Evolutionary conservation across 2,797 vertebrate species (phyloP).

Genomic region (Neopelma chrysocephalum): DNA sequence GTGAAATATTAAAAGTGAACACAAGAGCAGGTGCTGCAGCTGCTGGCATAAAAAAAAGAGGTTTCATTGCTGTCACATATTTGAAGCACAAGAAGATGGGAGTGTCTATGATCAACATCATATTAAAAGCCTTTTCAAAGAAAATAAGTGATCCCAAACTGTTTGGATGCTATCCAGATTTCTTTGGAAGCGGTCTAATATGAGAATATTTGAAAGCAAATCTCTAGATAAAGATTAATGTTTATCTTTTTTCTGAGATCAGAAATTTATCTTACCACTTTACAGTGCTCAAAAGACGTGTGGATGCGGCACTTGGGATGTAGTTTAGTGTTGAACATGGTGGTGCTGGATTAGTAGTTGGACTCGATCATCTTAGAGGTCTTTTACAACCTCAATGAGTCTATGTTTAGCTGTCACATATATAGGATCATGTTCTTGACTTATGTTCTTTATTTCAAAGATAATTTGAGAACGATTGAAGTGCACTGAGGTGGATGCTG

Average conservation of each 20-base stretch:
- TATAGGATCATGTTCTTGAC: background rate
- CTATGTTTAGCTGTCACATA: background rate
- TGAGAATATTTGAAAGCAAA: constrained; percentile 9
- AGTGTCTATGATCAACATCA: constrained; percentile 4
- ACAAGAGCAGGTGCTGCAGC: constrained; percentile 5
- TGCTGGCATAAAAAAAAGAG: background rate
- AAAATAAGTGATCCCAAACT: constrained; percentile 23
- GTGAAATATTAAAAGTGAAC: constrained; percentile 1
- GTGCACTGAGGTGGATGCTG: background rate
- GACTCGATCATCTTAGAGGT: background rate
- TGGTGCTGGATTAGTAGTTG: background rate
- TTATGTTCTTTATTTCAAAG: background rate
- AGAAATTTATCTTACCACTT: background rate
- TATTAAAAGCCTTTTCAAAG: constrained; percentile 32
- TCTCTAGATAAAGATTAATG: background rate
- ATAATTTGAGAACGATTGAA: background rate
- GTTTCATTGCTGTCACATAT: constrained; percentile 27
- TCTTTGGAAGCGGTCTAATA: background rate
- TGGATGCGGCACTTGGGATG: background rate
- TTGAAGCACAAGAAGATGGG: constrained; percentile 11
- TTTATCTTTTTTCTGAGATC: constrained; percentile 31
- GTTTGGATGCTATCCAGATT: constrained; percentile 29
- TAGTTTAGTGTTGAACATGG: background rate
- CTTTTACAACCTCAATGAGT: background rate
- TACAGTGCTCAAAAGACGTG: background rate